These are phyloP conservation scores for Scaptomyza graminum DNA, from an alignment of 1,140 invertebrate species.

Conservation along the genomic window DNA sequence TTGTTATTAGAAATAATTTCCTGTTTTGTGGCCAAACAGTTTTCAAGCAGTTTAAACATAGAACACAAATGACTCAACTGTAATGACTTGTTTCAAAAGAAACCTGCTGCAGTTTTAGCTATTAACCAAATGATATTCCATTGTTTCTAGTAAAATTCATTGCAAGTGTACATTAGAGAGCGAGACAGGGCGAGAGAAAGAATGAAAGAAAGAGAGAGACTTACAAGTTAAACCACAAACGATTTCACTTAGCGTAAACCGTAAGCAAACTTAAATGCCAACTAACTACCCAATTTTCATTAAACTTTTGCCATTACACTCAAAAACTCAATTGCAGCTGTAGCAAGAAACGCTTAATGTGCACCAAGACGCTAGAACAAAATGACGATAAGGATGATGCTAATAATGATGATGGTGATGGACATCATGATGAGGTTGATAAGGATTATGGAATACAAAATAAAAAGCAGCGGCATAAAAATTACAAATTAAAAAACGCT, in stretches of 20 bases:
- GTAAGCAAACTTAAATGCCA: conserved; percentile 52
- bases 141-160: background rate
- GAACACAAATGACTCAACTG: background rate
- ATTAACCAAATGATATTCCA: background rate
- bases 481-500: conserved; percentile 68
- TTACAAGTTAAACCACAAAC: conserved; percentile 27
- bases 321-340: conserved; percentile 58
- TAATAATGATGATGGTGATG: conserved; percentile 5
- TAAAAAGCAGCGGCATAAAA: conserved; percentile 54
- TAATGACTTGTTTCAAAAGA: background rate
- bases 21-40: too few relatives aligned
- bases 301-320: conserved; percentile 67
- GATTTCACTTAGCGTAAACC: conserved; percentile 44
- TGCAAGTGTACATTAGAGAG: background rate
- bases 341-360: conserved; percentile 40
- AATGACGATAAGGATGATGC: conserved; percentile 3
- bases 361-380: conserved; percentile 15
- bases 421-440: conserved; percentile 11
- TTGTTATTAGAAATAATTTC: too few relatives aligned
- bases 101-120: background rate
- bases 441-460: conserved; percentile 8
- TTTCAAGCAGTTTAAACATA: too few relatives aligned
- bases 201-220: background rate
- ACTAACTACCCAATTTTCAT: conserved; percentile 65
- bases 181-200: background rate